These are phyloP conservation scores for Eutolmus rufibarbis DNA, from an alignment of 2,888 invertebrate genomes.

Conservation along the genomic window DNA sequence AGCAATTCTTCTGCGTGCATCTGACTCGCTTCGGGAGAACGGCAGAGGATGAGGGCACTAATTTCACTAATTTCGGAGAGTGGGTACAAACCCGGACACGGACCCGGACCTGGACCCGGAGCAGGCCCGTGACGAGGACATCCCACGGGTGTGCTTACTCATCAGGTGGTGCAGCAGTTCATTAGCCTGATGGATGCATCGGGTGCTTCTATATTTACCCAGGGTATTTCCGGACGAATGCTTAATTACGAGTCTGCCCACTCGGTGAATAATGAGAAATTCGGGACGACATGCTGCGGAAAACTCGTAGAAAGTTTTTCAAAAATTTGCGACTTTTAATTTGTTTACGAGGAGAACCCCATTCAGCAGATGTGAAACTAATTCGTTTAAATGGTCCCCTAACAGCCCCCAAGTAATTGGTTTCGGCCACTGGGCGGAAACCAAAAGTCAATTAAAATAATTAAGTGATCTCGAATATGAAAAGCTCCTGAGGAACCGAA, in stretches of 20 bases:
- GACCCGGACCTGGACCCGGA: not conserved
- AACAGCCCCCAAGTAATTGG: not conserved
- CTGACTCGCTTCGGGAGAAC: not conserved
- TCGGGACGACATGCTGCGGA: not conserved
- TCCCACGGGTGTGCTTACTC: not conserved
- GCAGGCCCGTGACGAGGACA: not conserved
- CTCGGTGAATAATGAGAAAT: not conserved
- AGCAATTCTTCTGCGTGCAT: not conserved
- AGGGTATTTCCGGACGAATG: not conserved
- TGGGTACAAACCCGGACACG: not conserved
- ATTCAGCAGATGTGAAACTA: not conserved
- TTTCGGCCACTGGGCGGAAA: not conserved
- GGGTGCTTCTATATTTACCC: not conserved
- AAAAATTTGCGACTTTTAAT: not conserved
- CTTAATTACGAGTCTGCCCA: not conserved
- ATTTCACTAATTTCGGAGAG: not conserved
- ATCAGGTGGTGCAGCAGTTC: slow-evolving; percentile 1
- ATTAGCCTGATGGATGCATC: not conserved
- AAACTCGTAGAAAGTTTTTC: not conserved
- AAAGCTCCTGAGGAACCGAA: not conserved
- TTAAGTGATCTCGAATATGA: not conserved
- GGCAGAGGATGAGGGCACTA: not conserved
- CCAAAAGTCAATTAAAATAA: not conserved
- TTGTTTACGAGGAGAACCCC: not conserved
- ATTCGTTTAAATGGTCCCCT: not conserved